These are phyloP conservation scores for Heterodera schachtii DNA, from an alignment of 1,140 invertebrate species.

Conservation along the genomic window DNA sequence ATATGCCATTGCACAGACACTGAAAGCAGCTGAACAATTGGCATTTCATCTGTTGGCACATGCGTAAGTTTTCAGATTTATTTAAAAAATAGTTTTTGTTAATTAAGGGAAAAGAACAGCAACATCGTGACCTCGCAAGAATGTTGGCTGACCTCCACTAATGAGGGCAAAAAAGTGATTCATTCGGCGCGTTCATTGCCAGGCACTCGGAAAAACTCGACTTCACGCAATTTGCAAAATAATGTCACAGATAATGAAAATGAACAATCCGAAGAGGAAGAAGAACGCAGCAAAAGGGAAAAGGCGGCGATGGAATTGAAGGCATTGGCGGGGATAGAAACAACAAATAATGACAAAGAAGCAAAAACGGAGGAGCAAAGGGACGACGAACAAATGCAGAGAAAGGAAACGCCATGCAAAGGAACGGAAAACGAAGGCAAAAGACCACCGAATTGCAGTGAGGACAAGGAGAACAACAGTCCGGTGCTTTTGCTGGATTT, in stretches of 20 bases:
- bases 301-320: not conserved
- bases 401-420: not conserved
- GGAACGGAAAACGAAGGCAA: not conserved
- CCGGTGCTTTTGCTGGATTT: not conserved
- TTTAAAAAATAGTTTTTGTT: not conserved
- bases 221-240: not conserved
- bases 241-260: not conserved
- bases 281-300: not conserved
- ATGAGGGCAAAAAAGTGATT: not conserved
- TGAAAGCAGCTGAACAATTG: conserved; percentile 24
- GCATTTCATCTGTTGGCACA: conserved; percentile 9
- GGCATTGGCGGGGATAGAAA: not conserved
- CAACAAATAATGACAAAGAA: not conserved
- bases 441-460: not conserved
- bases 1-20: conserved; percentile 20
- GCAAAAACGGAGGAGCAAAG: not conserved
- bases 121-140: conserved; percentile 12
- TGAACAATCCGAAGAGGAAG: not conserved
- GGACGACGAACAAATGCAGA: too few species aligned
- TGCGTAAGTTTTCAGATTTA: conserved; percentile 7
- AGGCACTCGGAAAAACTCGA: not conserved
- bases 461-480: not conserved
- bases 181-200: not conserved
- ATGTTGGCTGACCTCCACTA: not conserved
- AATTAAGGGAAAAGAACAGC: conserved; percentile 8